Percentiles rank a stretch among this genome's conserved stretches.
Evolutionary conservation across 2,113 vertebrate genomes (phyloP).

Genomic region (Chamaea fasciata): DNA sequence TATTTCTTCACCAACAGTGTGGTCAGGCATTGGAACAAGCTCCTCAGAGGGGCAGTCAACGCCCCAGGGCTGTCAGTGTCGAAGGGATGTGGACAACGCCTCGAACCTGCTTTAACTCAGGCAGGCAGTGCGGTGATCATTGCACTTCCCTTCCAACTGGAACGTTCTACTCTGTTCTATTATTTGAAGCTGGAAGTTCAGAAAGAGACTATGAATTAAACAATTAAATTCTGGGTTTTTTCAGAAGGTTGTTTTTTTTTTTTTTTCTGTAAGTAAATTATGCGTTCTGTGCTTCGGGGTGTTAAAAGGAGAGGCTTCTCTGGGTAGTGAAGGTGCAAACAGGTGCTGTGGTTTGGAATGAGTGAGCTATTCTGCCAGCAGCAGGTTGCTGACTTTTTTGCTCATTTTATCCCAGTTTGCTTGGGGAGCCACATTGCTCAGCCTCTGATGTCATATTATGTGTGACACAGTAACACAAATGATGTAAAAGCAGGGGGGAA

Average conservation of each 20-base stretch:
- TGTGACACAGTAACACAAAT: background rate
- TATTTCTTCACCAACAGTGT: background rate
- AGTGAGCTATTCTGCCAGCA: background rate
- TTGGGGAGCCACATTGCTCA: background rate
- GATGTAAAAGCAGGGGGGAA: fast-evolving
- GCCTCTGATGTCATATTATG: background rate
- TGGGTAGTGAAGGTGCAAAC: background rate
- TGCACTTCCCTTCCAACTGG: background rate
- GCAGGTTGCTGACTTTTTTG: background rate
- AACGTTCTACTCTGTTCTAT: background rate
- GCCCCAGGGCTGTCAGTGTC: background rate
- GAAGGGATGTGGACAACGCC: background rate
- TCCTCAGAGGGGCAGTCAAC: fast-evolving
- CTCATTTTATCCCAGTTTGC: background rate
- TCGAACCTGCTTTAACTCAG: background rate
- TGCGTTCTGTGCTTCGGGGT: fast-evolving
- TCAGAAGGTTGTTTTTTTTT: background rate
- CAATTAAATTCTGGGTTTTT: background rate
- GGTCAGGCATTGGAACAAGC: background rate
- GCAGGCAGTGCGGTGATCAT: background rate
- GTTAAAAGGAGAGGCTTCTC: background rate
- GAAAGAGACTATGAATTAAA: background rate
- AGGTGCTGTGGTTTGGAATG: background rate
- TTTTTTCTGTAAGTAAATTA: background rate
- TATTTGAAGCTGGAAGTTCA: background rate